These are phyloP conservation scores for Aphelinus certus DNA, from an alignment of 1,140 invertebrate species.

Conservation along the genomic window DNA sequence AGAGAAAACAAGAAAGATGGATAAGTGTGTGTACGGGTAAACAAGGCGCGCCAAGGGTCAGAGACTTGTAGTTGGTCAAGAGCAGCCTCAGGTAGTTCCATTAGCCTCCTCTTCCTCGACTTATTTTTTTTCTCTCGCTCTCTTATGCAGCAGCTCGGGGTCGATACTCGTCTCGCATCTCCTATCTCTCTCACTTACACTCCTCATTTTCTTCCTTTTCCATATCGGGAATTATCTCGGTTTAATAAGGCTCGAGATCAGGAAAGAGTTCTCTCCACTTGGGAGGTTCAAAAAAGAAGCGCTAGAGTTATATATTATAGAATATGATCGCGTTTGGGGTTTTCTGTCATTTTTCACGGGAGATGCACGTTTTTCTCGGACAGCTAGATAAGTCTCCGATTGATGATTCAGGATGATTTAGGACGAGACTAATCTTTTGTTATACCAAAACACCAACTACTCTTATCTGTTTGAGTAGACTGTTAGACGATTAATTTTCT, in stretches of 20 bases:
- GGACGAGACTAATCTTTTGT: neutral
- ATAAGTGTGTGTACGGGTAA: constrained; percentile 9
- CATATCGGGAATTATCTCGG: constrained; percentile 16
- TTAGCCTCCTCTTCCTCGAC: constrained; percentile 10
- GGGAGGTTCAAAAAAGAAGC: neutral
- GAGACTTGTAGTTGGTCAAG: constrained; percentile 28
- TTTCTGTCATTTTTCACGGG: constrained; percentile 1
- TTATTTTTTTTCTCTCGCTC: constrained; percentile 18
- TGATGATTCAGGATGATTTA: neutral
- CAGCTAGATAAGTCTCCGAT: neutral
- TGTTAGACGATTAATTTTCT: neutral
- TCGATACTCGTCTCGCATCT: neutral
- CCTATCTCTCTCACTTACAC: neutral
- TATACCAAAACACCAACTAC: neutral
- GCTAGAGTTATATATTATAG: neutral
- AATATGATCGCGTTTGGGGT: neutral
- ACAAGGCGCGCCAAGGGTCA: constrained; percentile 28
- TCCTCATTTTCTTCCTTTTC: constrained; percentile 32
- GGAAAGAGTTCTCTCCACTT: constrained; percentile 4
- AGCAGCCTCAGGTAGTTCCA: constrained; percentile 25
- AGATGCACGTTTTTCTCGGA: neutral
- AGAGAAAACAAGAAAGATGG: neutral
- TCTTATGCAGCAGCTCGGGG: neutral
- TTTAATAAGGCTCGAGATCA: constrained; percentile 28
- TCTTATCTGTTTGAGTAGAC: neutral